Evolutionary conservation across 1,140 invertebrate species (phyloP), one percentile per base, ranked within the genome.

Genomic region (Saxidomus purpurata): DNA sequence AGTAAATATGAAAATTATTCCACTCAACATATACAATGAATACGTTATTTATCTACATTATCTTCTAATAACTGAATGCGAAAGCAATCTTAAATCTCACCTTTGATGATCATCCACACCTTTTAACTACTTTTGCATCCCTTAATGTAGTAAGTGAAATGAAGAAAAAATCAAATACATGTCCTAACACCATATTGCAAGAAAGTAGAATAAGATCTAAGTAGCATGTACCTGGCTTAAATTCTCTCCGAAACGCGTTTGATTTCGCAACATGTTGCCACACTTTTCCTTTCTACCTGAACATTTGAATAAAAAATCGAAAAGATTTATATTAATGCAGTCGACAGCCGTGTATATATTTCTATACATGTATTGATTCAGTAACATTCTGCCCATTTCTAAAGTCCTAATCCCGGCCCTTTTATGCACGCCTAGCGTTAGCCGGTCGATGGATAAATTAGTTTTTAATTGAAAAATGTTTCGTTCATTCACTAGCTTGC

Each of bases 381-480:
- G 67, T 71, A 71, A 79, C 74, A 49, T 55, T 49, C 34, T 79
- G 74, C 49, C 43, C n/a, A 49, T 79, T 55, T 79, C 74, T 49
- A 79, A 52, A 47, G 40, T 22, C 40, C 19, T 79, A 79, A 79
- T 79, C 49, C 74, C 4, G n/a, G 2, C 43, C 15, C 9, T 79
- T 79, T 79, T 38, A 79, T 79, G 47, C 49, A 47, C 25, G 49
- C 40, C 71, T 25, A 13, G 71, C 31, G 76, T 52, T 55, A 6
- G 9, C 1, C 76, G 34, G 47, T 79, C 76, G 76, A 79, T 47
- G 76, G 43, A 52, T 52, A 79, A 79, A 79, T 55, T 49, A 79
- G 49, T 79, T 79, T 55, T 52, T 79, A 79, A 79, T 79, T 79
- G 76, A 52, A 79, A 38, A n/a, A n/a, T 67, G 67, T 25, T 17